Percentiles rank a stretch among this genome's conserved stretches.
Evolutionary conservation across 2,797 vertebrate genomes (phyloP).

Genomic region (Amphiprion clarkii): DNA sequence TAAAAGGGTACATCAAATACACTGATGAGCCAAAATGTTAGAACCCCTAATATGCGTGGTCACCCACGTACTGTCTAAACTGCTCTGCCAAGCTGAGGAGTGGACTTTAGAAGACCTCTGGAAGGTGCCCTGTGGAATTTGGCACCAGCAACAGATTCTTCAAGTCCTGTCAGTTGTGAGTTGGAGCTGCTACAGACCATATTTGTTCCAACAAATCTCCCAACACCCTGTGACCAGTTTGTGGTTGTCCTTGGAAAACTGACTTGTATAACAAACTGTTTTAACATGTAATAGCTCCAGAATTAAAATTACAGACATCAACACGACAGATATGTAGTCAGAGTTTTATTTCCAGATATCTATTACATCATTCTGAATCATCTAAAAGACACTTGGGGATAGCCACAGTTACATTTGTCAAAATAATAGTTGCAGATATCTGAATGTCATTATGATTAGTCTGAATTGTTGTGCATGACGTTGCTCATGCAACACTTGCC

Average conservation of each 20-base stretch:
- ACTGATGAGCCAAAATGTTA: background rate
- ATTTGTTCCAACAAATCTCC: background rate
- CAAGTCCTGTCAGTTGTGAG: background rate
- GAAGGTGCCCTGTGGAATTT: background rate
- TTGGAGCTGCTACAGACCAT: background rate
- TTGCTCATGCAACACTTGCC: too few relatives aligned
- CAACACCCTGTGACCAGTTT: background rate
- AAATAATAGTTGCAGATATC: too few relatives aligned
- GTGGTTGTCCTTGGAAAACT: background rate
- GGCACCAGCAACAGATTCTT: background rate
- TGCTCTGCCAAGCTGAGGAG: background rate
- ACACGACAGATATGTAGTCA: too few relatives aligned
- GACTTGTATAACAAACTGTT: too few relatives aligned
- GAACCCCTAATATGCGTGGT: constrained; percentile 4
- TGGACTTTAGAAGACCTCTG: background rate
- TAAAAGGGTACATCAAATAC: constrained; percentile 4
- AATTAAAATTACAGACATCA: too few relatives aligned
- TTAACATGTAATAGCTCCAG: too few relatives aligned
- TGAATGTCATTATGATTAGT: too few relatives aligned
- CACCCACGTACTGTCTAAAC: background rate
- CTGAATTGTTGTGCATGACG: too few relatives aligned
- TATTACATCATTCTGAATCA: too few relatives aligned
- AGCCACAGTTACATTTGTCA: too few relatives aligned
- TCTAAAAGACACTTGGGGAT: too few relatives aligned
- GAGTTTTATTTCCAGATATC: too few relatives aligned